Evolutionary conservation across 2,797 vertebrate genomes (phyloP), one percentile per base, ranked within the genome.

Genomic region (Sandelia bainsii): DNA sequence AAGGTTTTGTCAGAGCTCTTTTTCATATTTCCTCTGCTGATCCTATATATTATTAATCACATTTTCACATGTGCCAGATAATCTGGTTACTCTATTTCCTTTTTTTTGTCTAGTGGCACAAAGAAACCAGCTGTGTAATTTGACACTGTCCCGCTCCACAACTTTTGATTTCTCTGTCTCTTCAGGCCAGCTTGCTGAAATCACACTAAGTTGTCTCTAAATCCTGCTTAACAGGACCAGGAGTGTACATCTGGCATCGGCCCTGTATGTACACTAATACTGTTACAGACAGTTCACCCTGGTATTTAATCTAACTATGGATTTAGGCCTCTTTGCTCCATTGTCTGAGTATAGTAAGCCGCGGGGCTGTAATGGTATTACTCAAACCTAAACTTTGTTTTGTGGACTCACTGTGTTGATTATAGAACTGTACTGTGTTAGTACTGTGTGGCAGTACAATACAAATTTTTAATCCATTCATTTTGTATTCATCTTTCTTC

Each of bases 281-380:
- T 75, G 89, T 86, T 80, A 90, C 77, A 86, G 69, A 87, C 86
- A 72, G 81, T 79, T 84, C 87, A 85, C 82, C 78, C 85, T 85
- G 77, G 66, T 88, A 45, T 91, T 91, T 93, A 91, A 92, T 94
- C 89, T 90, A 91, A 89, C 92, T 86, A 83, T 91, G 91, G 91
- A 90, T 93, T 92, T 89, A 88, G 81, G 68, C 78, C 77, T 87
- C 81, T 84, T 72, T 69, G 73, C 74, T 79, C 67, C 65, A 81
- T 88, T 82, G 83, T 90, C 75, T 72, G 69, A 59, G 29, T 48
- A 75, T 62, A 79, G 74, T 82, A 86, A 87, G 79, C 86, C 6
- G 6, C 54, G 19, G 50, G 32, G 5, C 61, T 67, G 8, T 82
- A 86, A 86, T 82, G 72, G 52, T 68, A 86, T 91, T 82, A 88